phyloP scores from a whole-genome alignment of 2,888 invertebrate species.

The Rhyacophila evoluta region DNA sequence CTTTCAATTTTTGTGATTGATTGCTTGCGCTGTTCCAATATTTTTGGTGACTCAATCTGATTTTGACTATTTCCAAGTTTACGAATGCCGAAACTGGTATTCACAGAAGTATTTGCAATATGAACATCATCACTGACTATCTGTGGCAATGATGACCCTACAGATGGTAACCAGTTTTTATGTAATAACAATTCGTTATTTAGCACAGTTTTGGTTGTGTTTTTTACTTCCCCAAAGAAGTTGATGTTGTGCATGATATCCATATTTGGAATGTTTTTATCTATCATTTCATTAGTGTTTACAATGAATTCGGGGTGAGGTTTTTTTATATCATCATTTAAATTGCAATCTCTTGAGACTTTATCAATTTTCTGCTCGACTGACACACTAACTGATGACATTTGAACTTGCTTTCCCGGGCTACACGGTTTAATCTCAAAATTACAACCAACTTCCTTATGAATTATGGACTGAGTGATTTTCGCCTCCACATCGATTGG shows the following conservation, averaged over 20 bases:
- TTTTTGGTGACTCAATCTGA: neutral
- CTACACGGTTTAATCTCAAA: constrained; percentile 70
- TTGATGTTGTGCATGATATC: neutral
- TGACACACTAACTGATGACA: constrained; percentile 32
- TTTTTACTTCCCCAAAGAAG: neutral
- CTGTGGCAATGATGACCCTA: neutral
- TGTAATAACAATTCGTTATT: constrained; percentile 56
- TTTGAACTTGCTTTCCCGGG: constrained; percentile 64
- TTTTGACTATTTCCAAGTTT: neutral
- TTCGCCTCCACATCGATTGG: constrained; percentile 66
- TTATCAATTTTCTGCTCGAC: constrained; percentile 59
- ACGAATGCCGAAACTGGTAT: neutral
- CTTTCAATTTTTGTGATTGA: neutral
- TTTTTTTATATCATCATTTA: constrained; percentile 56
- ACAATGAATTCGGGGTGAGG: constrained; percentile 57
- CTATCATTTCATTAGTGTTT: constrained; percentile 56
- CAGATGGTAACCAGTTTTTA: neutral
- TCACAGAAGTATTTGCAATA: neutral
- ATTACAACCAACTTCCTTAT: constrained; percentile 70
- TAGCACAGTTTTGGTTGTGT: neutral
- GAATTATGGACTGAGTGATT: constrained; percentile 70
- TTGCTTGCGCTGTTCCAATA: neutral
- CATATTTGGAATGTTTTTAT: neutral
- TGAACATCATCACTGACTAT: neutral
- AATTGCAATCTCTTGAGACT: constrained; percentile 51